Base-by-base conservation (phyloP, 2,797 vertebrate genomes). In the Onychomys torridus region DNA sequence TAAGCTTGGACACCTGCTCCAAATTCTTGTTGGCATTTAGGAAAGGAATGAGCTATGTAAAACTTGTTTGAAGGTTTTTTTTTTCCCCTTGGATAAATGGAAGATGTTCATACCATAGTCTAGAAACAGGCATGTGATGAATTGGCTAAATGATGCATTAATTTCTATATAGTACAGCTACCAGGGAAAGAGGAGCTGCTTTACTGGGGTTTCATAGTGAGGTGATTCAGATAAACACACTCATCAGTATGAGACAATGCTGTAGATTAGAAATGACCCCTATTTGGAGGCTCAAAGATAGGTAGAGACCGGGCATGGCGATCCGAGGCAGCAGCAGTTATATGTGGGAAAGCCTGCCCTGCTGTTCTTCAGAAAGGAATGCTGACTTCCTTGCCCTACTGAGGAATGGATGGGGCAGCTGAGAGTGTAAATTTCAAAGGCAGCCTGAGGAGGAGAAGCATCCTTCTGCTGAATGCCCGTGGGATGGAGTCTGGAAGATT, bases 1-100 rank as follows among this genome's bases (percentile, higher is more conserved):
- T 95, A 95, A 96, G 63, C 89, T 84, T 40, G 96, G 96, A 89
- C 92, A 92, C 86, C 73, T 86, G 63, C 40, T 65, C 84, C 32
- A 67, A 93, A 91, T 92, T 52, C 81, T 96, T 93, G 63, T 84
- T 91, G 94, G 90, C 57, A 34, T 94, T 91, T 43, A 59, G 29
- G 67, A 90, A 93, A 71, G 63, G 59, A 92, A 92, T 84, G 93
- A 94, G 1, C 29, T 89, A 49, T 34, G 46, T 65, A 76, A 86
- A 95, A 59, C 14, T 17, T 85, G 40, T 59, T 55, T 65, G 77
- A 21, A 67, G 1, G 6, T 81, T 91, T 73, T 25, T 65, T 17
- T 73, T 87, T 34, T 37, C 7, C 16, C 69, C 21, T 43, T 61
- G 12, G 13, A 93, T 55, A 79, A 23, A 89, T n/a, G 40, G 27